Evolutionary conservation across 1,140 invertebrate genomes (phyloP), one percentile per base, ranked within the genome.

Genomic region (Achroia grisella): DNA sequence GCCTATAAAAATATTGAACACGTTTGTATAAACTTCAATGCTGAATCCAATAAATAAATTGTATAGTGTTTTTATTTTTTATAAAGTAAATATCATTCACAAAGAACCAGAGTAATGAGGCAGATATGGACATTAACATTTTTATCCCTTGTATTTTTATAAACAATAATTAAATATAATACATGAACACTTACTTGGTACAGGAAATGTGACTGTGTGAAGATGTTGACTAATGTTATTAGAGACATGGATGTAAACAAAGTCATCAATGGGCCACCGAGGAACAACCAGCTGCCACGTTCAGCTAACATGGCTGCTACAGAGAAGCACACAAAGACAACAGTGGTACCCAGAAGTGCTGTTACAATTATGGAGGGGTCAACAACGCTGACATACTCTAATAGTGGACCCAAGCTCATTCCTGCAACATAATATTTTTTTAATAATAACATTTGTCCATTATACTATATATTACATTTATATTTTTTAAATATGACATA

Each of bases 321-420:
- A 10, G 94, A 94, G 85, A 99, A 98, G 55, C 95, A 96, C 5
- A 93, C 90, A 85, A 99, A 99, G 13, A 98, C 91, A 3, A 97
- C 80, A 30, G 92, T 89, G 0, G 97, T 98, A 44, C 92, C 93
- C 45, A 97, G 73, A 36, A 98, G 88, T 10, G 97, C 96, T 23
- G 95, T 96, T 0, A 96, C 82, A 44, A 99, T 91, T 50, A 99
- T 97, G 33, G 91, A 89, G 1, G 96, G 95, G 73, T 98, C 90
- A 35, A 97, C 86, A 42, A 87, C 71, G 54, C 93, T 90, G 1
- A 94, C 93, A 73, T 92, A 88, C 60, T 94, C 90, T 39, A 98
- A 62, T 2, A 97, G 76, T 1, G 95, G 95, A 4, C 94, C 95
- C 60, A 97, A 79, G 45, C 93, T 92, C 64, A 97, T 89, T 23